phyloP scores from a whole-genome alignment of 1,140 invertebrate species.

The Drosophila sp. region DNA sequence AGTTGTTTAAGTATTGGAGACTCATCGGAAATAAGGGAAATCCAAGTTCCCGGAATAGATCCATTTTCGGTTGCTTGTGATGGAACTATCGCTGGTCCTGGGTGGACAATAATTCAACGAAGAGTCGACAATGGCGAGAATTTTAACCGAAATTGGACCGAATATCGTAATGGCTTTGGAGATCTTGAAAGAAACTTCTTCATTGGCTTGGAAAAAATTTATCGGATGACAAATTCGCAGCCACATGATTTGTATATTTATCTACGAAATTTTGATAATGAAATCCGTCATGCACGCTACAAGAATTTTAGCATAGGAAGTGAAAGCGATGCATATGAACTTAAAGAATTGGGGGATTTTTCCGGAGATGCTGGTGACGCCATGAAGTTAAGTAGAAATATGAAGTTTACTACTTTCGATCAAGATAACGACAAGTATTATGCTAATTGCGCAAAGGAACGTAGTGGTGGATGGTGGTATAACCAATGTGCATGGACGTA shows the following conservation, averaged over 20 bases:
- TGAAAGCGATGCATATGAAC: slow-evolving; percentile 20
- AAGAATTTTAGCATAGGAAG: slow-evolving; percentile 28
- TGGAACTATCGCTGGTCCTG: slow-evolving; percentile 24
- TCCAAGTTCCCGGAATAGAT: slow-evolving; percentile 22
- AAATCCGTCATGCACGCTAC: slow-evolving; percentile 24
- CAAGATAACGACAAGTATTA: slow-evolving; percentile 37
- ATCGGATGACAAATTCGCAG: slow-evolving; percentile 27
- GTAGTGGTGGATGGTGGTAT: slow-evolving; percentile 34
- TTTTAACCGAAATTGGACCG: slow-evolving; percentile 31
- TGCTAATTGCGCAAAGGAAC: slow-evolving; percentile 28
- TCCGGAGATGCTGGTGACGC: slow-evolving; percentile 31
- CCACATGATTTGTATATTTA: slow-evolving; percentile 33
- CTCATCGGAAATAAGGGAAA: slow-evolving; percentile 22
- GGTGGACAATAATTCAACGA: slow-evolving; percentile 34
- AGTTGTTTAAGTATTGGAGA: slow-evolving; percentile 21
- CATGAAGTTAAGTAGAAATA: slow-evolving; percentile 12
- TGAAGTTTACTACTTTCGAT: slow-evolving; percentile 45
- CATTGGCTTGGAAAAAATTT: slow-evolving; percentile 34
- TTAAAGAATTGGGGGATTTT: slow-evolving; percentile 15
- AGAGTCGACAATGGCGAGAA: slow-evolving; percentile 14
- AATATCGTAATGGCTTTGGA: slow-evolving; percentile 35
- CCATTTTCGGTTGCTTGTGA: slow-evolving; percentile 27
- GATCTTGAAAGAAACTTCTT: slow-evolving; percentile 24
- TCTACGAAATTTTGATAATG: slow-evolving; percentile 18
- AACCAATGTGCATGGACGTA: slow-evolving; percentile 40